Base-by-base conservation (phyloP, 2,888 invertebrate species). In the Blera fallax region DNA sequence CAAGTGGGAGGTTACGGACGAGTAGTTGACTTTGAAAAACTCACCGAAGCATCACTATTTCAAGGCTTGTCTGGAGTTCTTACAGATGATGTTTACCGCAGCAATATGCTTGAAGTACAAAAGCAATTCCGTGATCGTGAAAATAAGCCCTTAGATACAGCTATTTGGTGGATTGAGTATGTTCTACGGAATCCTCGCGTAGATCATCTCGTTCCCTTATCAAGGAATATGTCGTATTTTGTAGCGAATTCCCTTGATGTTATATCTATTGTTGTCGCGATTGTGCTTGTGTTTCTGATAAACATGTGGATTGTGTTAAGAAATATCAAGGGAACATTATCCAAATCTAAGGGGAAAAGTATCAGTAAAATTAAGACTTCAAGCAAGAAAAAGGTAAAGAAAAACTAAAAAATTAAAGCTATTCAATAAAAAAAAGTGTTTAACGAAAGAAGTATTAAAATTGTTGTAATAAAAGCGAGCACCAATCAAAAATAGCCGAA, bases 81-180 rank as follows among this genome's bases (percentile, higher is more conserved):
- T 0, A 60, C 65, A 11, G 77, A 88, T 72, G 76, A 83, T 10
- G 84, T 43, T 4, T 89, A 87, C 32, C 48, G 56, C 2, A 32
- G 87, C 72, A 87, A 91, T 72, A 92, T 92, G 16, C 90, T 91
- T 80, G 89, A 90, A 65, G 88, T 92, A n/a, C 93, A 93, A 4
- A 89, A 88, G 32, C 88, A 92, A 34, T 94, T 93, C 89, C 90
- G 89, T 58, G 93, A 94, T 88, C 92, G 94, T 0, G 93, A 93
- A 0, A 89, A 93, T 87, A 90, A 92, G 1, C 93, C 95, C 0
- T 91, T 94, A 18, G 93, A 93, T 18, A 94, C 94, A 27, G 92
- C 95, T 8, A 90, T 94, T 0, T 93, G 94, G 90, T 95, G 94
- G 95, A 92, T 94, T 18, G 94, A 95, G 88, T 93, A 94, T 88